Conservation (phyloP, 2,113 vertebrate species). For the Oreochromis aureus region DNA sequence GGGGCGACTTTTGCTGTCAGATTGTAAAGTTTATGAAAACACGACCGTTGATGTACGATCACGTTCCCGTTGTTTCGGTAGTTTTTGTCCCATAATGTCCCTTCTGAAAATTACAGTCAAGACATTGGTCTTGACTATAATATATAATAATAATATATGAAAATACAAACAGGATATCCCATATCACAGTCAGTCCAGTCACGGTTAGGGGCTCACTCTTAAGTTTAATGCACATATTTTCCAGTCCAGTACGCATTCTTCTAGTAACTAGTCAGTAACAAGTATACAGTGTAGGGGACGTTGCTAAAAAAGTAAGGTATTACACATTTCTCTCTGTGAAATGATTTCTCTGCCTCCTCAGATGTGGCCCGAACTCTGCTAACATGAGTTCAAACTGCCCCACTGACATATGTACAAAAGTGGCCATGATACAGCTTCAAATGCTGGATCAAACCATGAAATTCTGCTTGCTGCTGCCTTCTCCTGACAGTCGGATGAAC, state of each 20-base stretch:
- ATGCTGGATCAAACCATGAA: neutral
- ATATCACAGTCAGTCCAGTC: neutral
- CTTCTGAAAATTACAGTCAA: neutral
- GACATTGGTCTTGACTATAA: neutral
- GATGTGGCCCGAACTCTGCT: neutral
- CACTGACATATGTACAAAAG: neutral
- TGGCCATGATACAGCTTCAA: neutral
- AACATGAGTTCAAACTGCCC: neutral
- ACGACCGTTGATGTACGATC: accelerated
- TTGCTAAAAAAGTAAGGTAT: neutral
- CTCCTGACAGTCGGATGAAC: neutral
- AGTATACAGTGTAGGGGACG: neutral
- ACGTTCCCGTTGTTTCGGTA: neutral
- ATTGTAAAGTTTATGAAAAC: neutral
- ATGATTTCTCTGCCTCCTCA: neutral
- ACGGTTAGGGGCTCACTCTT: neutral
- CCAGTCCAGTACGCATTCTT: neutral
- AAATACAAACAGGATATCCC: neutral
- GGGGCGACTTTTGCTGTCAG: neutral
- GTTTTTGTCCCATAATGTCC: neutral
- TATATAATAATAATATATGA: neutral
- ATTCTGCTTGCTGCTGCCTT: neutral
- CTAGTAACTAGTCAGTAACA: neutral
- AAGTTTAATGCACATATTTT: neutral
- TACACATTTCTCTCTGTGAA: neutral